phyloP scores from a whole-genome alignment of 1,140 invertebrate species.

The Bursaphelenchus mucronatus region DNA sequence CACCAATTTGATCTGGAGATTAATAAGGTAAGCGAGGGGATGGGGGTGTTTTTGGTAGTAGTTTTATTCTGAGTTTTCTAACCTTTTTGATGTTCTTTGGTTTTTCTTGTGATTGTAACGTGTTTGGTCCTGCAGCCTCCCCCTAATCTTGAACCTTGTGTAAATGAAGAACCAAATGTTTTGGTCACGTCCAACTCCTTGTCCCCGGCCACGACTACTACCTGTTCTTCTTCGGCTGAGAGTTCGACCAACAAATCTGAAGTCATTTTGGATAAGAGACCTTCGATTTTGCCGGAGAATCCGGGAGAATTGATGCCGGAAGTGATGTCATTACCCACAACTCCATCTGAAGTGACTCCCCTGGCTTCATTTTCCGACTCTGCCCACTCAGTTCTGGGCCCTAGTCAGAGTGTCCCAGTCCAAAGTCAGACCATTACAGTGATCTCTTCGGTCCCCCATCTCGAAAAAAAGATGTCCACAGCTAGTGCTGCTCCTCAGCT shows the following conservation, averaged over 20 bases:
- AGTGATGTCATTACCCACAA: neutral
- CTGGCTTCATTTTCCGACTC: neutral
- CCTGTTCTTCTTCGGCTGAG: neutral
- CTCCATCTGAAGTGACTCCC: neutral
- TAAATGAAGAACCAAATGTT: neutral
- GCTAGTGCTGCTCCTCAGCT: slow-evolving; percentile 9
- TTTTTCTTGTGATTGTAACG: neutral
- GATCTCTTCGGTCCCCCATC: neutral
- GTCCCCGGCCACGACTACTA: neutral
- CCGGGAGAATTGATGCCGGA: slow-evolving; percentile 2
- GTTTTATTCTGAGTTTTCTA: no score
- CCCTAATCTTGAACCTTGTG: neutral
- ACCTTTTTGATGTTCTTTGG: no score
- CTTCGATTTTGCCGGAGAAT: neutral
- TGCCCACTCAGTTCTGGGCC: neutral
- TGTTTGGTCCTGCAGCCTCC: neutral
- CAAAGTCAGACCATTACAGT: no score
- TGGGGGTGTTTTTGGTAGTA: neutral
- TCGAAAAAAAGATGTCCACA: slow-evolving; percentile 21
- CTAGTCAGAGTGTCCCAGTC: no score
- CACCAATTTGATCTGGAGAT: slow-evolving; percentile 23
- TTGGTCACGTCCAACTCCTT: neutral
- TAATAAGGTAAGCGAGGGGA: slow-evolving; percentile 6
- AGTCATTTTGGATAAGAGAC: neutral
- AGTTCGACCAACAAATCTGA: neutral